A percentile compares a stretch with the other conserved stretches of the same genome.
phyloP scores from a whole-genome alignment of 2,888 invertebrate genomes.

The Ligdia adustata region DNA sequence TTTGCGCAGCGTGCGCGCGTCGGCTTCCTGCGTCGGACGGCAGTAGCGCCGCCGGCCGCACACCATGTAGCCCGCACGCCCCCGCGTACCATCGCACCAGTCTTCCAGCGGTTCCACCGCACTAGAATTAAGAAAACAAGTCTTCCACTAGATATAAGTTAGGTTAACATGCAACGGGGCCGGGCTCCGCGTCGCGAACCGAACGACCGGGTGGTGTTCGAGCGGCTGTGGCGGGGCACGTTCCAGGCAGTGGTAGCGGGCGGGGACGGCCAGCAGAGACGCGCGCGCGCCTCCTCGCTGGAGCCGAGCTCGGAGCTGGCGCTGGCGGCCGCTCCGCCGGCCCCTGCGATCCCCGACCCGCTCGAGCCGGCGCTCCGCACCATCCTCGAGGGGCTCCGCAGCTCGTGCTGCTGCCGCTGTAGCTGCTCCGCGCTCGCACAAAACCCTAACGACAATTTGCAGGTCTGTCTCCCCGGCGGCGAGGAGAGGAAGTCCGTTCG shows the following conservation, averaged over 20 bases:
- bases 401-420: constrained; percentile 76
- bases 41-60: constrained; percentile 81
- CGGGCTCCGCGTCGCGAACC: constrained; percentile 74
- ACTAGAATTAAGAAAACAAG: constrained; percentile 75
- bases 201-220: constrained; percentile 87
- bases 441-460: constrained; percentile 76
- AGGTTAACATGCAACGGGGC: constrained; percentile 75
- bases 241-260: constrained; percentile 79
- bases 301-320: constrained; percentile 56
- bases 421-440: constrained; percentile 62
- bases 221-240: constrained; percentile 88
- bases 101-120: constrained; percentile 73
- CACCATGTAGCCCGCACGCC: constrained; percentile 65
- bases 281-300: constrained; percentile 69
- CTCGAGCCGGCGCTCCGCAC: constrained; percentile 74
- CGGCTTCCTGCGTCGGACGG: constrained; percentile 42
- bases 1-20: constrained; percentile 78
- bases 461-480: constrained; percentile 80
- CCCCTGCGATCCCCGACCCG: constrained; percentile 61
- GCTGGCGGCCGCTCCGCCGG: constrained; percentile 50
- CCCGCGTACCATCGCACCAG: constrained; percentile 49
- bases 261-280: constrained; percentile 62
- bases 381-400: constrained; percentile 67
- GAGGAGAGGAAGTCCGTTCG: constrained; percentile 84
- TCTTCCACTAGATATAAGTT: constrained; percentile 80